Evolutionary conservation across 2,113 vertebrate species (phyloP).

Genomic region (Tyrannus savana): DNA sequence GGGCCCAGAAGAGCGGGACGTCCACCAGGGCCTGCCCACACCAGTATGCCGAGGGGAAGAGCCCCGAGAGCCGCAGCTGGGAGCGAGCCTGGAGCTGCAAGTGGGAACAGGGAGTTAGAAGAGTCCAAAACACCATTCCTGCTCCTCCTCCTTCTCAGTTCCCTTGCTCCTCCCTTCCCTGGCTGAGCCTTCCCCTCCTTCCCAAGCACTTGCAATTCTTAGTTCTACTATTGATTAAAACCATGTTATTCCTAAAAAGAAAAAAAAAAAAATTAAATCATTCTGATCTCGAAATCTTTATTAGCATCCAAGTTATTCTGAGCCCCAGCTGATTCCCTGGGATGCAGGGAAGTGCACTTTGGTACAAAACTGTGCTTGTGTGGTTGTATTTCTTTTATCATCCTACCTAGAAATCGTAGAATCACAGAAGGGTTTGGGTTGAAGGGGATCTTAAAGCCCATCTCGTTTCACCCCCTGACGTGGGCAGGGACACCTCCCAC

Average conservation of each 20-base stretch:
- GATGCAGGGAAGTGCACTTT: background rate
- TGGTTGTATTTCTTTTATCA: background rate
- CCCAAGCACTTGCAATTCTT: background rate
- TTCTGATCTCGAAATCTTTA: background rate
- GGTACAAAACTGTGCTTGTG: fast-evolving
- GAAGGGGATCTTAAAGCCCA: background rate
- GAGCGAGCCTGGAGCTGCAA: constrained; percentile 81
- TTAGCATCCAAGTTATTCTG: background rate
- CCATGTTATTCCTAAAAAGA: fast-evolving
- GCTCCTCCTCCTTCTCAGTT: background rate
- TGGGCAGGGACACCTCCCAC: background rate
- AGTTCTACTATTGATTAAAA: background rate
- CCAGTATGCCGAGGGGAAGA: constrained; percentile 91
- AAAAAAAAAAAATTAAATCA: fast-evolving
- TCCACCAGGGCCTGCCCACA: constrained; percentile 88
- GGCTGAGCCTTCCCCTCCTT: background rate
- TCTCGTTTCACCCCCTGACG: fast-evolving
- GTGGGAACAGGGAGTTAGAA: background rate
- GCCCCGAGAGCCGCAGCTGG: constrained; percentile 81
- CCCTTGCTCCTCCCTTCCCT: background rate
- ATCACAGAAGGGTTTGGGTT: fast-evolving
- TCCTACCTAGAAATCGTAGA: background rate
- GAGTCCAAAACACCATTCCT: background rate
- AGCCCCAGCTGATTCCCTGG: background rate
- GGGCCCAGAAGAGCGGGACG: constrained; percentile 78